Conservation (phyloP, 2,113 vertebrate species). For the Odontesthes bonariensis region DNA sequence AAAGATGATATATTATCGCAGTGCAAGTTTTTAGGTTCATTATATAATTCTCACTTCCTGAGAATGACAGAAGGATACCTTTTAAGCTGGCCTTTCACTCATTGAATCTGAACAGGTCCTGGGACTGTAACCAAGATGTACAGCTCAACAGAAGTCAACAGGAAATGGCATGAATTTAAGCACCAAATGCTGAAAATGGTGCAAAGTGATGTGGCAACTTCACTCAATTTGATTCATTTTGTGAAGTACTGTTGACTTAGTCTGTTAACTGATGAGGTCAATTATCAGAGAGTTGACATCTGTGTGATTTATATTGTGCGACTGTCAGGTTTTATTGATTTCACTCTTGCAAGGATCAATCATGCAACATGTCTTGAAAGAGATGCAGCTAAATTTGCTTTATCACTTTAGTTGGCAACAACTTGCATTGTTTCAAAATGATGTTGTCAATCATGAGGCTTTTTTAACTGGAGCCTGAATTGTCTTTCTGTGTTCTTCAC, state of each 20-base stretch:
- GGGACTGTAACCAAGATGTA: constrained; percentile 5
- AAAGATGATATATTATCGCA: neutral
- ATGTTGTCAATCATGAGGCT: no score
- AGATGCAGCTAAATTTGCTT: no score
- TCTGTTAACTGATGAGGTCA: constrained; percentile 6
- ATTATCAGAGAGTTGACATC: constrained; percentile 3
- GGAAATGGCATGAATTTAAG: constrained; percentile 25
- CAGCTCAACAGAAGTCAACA: constrained; percentile 1
- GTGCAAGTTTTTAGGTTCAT: constrained; percentile 8
- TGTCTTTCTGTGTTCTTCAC: neutral
- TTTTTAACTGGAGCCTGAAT: neutral
- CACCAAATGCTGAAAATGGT: constrained; percentile 7
- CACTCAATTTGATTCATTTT: constrained; percentile 30
- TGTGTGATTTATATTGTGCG: neutral
- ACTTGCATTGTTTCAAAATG: no score
- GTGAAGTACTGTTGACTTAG: constrained; percentile 10
- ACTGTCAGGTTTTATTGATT: neutral
- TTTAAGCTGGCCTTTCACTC: constrained; percentile 30
- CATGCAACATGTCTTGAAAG: no score
- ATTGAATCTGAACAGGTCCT: constrained; percentile 29
- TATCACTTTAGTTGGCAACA: no score
- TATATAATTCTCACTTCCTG: constrained; percentile 13
- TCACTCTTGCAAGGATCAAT: neutral
- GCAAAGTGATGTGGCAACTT: constrained; percentile 27
- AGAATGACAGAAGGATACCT: constrained; percentile 30